These are phyloP conservation scores for Spodoptera exigua DNA, from an alignment of 2,888 invertebrate species.

Conservation along the genomic window DNA sequence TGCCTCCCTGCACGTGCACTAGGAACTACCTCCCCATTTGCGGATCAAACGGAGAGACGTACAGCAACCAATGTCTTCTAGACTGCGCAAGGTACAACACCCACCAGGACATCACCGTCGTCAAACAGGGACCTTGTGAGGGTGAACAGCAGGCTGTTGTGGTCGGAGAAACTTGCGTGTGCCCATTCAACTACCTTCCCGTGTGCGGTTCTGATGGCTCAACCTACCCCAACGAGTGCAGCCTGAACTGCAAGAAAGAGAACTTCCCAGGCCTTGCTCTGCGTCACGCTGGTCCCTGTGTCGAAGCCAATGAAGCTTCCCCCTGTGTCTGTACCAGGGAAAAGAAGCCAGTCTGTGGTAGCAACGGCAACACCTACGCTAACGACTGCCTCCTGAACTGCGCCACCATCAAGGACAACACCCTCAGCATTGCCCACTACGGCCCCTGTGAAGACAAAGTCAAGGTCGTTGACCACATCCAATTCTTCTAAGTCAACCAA, in stretches of 20 bases:
- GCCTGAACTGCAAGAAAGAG: slow-evolving; percentile 50
- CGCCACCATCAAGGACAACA: slow-evolving; percentile 42
- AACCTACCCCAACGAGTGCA: slow-evolving; percentile 67
- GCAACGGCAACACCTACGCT: slow-evolving; percentile 63
- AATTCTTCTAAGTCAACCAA: neutral
- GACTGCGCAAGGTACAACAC: slow-evolving; percentile 76
- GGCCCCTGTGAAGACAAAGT: slow-evolving; percentile 52
- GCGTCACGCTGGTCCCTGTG: slow-evolving; percentile 19
- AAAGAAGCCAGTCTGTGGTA: slow-evolving; percentile 64
- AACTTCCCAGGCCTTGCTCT: slow-evolving; percentile 28
- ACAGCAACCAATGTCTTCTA: slow-evolving; percentile 91
- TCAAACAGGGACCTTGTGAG: slow-evolving; percentile 41
- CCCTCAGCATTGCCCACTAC: slow-evolving; percentile 37
- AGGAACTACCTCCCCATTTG: slow-evolving; percentile 88
- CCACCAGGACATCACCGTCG: slow-evolving; percentile 32
- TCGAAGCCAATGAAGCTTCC: neutral
- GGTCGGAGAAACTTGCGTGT: slow-evolving; percentile 44
- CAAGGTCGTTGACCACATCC: slow-evolving; percentile 30
- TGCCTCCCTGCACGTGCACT: slow-evolving; percentile 71
- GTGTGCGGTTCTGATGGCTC: slow-evolving; percentile 67
- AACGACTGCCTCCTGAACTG: slow-evolving; percentile 66
- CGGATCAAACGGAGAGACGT: slow-evolving; percentile 92
- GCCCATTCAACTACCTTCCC: slow-evolving; percentile 58
- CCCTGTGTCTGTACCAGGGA: slow-evolving; percentile 59
- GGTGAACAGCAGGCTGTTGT: neutral